Base-by-base conservation (phyloP, 2,888 invertebrate species). In the Diploptera punctata region DNA sequence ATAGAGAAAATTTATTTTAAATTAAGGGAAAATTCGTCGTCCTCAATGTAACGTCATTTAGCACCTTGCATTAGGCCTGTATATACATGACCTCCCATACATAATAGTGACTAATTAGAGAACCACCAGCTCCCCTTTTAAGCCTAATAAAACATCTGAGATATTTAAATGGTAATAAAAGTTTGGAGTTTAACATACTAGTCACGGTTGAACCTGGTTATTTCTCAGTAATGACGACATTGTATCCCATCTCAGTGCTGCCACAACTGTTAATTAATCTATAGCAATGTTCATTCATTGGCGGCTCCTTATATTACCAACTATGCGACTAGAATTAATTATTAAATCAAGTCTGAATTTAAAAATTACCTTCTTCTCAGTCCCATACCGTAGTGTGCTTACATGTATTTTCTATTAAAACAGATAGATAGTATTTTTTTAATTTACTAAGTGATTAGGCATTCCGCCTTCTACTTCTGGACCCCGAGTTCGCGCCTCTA, bases 31-130 rank as follows among this genome's bases (percentile, higher is more conserved):
- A 57, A 3, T 57, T 24, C 57, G 2, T 29, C 3, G 1, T 7
- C 24, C 2, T 49, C 57, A 5, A 2, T 29, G 29, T 16, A 29
- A 1, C 16, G n/a, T 29, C 57, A 57, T 19, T 57, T 57, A 29
- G 29, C 57, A 57, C 57, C 54, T 54, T 26, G n/a, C n/a, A n/a
- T n/a, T n/a, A n/a, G n/a, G n/a, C n/a, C n/a, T n/a, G n/a, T n/a
- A n/a, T n/a, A n/a, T n/a, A 33, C 33, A 7, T 33, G 10, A 7
- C 33, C 33, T 3, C 21, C 21, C 57, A 16, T 16, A n/a, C 57
- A 57, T 57, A 57, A 57, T 57, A 57, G 57, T 16, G 26, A 57
- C 29, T 57, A 57, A 57, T 57, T 57, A 29, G 57, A n/a, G 57
- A 52, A 3, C 4, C 52, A 10, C 2, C 26, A 9, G 2, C 52